phyloP scores from a whole-genome alignment of 2,113 vertebrate species.

The Macrotus californicus region DNA sequence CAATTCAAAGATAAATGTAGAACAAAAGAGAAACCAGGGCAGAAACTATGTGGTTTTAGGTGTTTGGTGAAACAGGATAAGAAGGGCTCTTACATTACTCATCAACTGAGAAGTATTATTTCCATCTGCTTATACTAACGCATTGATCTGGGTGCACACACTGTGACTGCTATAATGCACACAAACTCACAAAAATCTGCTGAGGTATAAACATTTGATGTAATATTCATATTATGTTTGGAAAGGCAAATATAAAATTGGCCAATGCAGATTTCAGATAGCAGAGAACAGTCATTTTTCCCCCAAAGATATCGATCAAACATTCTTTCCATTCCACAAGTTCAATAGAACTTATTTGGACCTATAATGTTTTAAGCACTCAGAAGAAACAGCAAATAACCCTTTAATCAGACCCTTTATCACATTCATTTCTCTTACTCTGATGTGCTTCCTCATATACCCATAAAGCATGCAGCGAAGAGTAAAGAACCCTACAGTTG shows the following conservation, averaged over 20 bases:
- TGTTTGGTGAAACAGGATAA: slow-evolving; percentile 28
- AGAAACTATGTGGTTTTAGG: slow-evolving; percentile 46
- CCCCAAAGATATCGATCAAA: not conserved
- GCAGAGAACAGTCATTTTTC: not conserved
- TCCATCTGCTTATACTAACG: slow-evolving; percentile 40
- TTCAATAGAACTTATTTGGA: not conserved
- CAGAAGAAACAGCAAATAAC: not conserved
- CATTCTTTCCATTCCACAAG: not conserved
- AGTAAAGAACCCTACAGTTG: not conserved
- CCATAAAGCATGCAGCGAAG: not conserved
- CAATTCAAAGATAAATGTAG: slow-evolving; percentile 30
- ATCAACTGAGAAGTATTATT: slow-evolving; percentile 23
- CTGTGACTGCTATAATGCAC: not conserved
- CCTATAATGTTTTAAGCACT: not conserved
- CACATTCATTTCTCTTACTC: not conserved
- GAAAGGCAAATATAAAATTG: not conserved
- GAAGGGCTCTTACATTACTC: slow-evolving; percentile 37
- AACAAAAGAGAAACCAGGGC: not conserved
- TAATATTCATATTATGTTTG: not conserved
- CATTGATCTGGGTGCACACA: not conserved
- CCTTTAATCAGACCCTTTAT: not conserved
- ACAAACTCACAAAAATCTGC: not conserved
- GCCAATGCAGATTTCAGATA: not conserved
- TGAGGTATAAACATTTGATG: not conserved
- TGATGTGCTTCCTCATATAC: not conserved